Percentiles rank a stretch among this genome's conserved stretches.
Conservation (phyloP, 2,113 vertebrate species). For the Phylloscopus whistleri region DNA sequence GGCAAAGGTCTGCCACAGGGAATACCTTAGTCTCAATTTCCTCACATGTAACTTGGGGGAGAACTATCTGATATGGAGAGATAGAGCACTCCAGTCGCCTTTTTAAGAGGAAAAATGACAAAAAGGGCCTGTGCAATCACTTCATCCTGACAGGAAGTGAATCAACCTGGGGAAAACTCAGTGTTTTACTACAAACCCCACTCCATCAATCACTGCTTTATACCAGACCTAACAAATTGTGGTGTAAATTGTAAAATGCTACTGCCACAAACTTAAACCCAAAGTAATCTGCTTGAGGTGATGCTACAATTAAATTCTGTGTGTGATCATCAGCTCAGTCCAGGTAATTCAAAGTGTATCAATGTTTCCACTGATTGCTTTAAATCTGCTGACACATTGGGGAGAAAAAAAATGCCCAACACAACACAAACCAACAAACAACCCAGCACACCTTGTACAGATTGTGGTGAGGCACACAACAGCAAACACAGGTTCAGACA, state of each 20-base stretch:
- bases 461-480: not conserved
- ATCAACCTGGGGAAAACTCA: not conserved
- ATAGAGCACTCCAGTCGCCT: not conserved
- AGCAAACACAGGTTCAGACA: slow-evolving; percentile 8
- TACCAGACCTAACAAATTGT: not conserved
- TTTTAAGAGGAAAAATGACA: not conserved
- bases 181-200: not conserved
- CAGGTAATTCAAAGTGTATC: not conserved
- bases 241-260: not conserved
- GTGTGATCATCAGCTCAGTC: not conserved
- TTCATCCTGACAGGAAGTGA: not conserved
- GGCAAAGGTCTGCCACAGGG: slow-evolving; percentile 30
- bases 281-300: not conserved
- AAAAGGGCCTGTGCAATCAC: not conserved
- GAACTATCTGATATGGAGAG: not conserved
- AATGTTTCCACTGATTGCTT: slow-evolving; percentile 33
- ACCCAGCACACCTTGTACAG: not conserved
- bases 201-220: not conserved
- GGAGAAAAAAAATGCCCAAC: not conserved
- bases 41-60: not conserved
- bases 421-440: not conserved
- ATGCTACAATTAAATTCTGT: not conserved
- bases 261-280: not conserved
- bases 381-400: not conserved
- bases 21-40: slow-evolving; percentile 17